Evolutionary conservation across 2,888 invertebrate species (phyloP), one percentile per base, ranked within the genome.

Genomic region (Dascillus cervinus): DNA sequence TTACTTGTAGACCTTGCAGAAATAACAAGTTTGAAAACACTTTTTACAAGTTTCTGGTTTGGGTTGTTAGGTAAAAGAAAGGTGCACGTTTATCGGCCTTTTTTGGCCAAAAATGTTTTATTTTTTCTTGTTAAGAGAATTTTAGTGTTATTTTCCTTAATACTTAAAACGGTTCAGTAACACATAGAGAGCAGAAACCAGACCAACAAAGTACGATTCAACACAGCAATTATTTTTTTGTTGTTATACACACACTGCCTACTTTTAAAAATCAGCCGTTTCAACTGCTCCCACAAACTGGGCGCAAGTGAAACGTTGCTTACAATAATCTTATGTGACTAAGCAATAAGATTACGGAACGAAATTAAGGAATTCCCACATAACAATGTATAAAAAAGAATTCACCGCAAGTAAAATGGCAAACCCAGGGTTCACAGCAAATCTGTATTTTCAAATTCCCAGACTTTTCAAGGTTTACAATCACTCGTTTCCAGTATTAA

Each of bases 181-280:
- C 49, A 49, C 46, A 46, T 49, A 49, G 49, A 49, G 49, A 49
- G 49, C 49, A 45, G 44, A 41, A 47, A 49, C 41, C 46, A 40
- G 40, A 46, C 41, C 41, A 37, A 40, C 35, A 40, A 34, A 38
- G 39, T 38, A 39, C 29, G 34, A 36, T 29, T 42, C 42, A 38
- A 43, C 37, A 40, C 34, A 37, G 31, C 32, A 40, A 33, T 37
- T n/a, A n/a, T n/a, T n/a, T n/a, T n/a, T n/a, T n/a, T 29, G 29
- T 38, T 36, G 28, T 32, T 33, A 45, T n/a, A n/a, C 41, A 47
- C 44, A 45, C 43, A 47, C 45, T 44, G 45, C 42, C 42, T 47
- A 46, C 34, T 39, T 10, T 24, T 22, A 13, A 5, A 17, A 17
- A 17, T 6, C 17, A 17, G 8, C 8, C 8, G 17, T 17, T 6